These are phyloP conservation scores for Aleiodes sp. DNA, from an alignment of 1,140 invertebrate genomes.

Conservation along the genomic window DNA sequence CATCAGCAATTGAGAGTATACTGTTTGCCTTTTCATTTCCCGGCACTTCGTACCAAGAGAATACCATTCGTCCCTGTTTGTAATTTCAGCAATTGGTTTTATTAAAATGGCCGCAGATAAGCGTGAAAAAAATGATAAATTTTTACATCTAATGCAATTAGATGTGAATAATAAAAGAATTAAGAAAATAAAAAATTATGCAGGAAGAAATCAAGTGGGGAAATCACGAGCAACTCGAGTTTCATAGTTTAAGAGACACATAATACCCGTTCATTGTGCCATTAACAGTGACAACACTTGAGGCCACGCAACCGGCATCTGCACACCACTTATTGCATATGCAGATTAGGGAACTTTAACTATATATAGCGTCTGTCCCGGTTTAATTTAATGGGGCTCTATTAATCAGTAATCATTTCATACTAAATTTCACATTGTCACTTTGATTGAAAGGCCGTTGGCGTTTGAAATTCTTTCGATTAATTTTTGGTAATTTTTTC, in stretches of 20 bases:
- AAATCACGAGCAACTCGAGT: constrained; percentile 20
- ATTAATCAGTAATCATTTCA: constrained; percentile 28
- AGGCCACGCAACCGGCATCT: not conserved
- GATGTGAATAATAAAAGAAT: not conserved
- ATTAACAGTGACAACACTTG: constrained; percentile 22
- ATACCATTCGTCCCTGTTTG: constrained; percentile 73
- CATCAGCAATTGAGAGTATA: constrained; percentile 72
- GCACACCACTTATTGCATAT: constrained; percentile 20
- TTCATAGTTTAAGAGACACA: constrained; percentile 11
- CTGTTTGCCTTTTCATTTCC: constrained; percentile 48
- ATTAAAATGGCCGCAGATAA: no score
- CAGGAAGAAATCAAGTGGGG: constrained; percentile 9
- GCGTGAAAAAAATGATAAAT: no score
- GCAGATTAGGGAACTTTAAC: constrained; percentile 34
- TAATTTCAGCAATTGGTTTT: no score
- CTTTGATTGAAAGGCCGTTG: no score
- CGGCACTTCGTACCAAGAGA: constrained; percentile 80
- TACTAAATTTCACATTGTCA: not conserved
- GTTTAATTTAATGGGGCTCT: constrained; percentile 31
- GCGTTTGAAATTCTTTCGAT: no score
- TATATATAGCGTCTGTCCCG: constrained; percentile 14
- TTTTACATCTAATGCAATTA: not conserved
- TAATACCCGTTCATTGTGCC: constrained; percentile 21
- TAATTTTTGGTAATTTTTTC: no score
- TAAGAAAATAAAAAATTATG: not conserved